Percentiles rank a stretch among this genome's conserved stretches.
Conservation (phyloP, 2,113 vertebrate species). For the Carettochelys insculpta region DNA sequence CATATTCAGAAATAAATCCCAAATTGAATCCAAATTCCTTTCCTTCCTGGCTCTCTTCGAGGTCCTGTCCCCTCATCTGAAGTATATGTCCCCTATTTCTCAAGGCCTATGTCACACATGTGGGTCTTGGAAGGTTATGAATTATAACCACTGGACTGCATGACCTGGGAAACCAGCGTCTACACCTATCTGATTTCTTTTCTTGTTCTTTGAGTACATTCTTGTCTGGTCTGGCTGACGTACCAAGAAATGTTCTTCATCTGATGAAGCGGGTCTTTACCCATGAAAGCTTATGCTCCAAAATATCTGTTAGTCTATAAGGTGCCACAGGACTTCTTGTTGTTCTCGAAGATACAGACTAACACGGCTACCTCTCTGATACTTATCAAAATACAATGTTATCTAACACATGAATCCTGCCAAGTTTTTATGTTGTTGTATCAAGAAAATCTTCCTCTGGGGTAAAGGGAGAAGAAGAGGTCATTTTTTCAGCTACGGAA, state of each 20-base stretch:
- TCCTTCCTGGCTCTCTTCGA: background rate
- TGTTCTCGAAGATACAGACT: too few relatives aligned
- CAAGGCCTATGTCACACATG: background rate
- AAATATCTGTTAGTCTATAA: too few relatives aligned
- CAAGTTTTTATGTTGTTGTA: constrained; percentile 61
- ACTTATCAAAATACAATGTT: constrained; percentile 53
- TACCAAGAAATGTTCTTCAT: constrained; percentile 49
- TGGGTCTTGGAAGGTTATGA: constrained; percentile 26
- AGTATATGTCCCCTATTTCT: constrained; percentile 25
- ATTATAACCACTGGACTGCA: background rate
- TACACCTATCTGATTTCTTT: constrained; percentile 33
- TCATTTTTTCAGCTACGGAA: constrained; percentile 62
- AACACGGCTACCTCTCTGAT: too few relatives aligned
- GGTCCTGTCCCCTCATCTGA: constrained; percentile 29
- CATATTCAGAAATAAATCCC: background rate
- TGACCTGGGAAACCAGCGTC: constrained; percentile 20
- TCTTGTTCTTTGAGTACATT: constrained; percentile 53
- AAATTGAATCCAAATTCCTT: background rate
- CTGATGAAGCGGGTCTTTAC: too few relatives aligned
- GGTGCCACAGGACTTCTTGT: too few relatives aligned
- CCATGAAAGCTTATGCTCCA: too few relatives aligned
- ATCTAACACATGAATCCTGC: constrained; percentile 58
- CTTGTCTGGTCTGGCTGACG: constrained; percentile 44
- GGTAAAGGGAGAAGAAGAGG: constrained; percentile 52
- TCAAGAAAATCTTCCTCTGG: constrained; percentile 48